Percentiles rank a stretch among this genome's conserved stretches.
Conservation (phyloP, 1,140 invertebrate genomes). For the Drosophila trapezifrons region DNA sequence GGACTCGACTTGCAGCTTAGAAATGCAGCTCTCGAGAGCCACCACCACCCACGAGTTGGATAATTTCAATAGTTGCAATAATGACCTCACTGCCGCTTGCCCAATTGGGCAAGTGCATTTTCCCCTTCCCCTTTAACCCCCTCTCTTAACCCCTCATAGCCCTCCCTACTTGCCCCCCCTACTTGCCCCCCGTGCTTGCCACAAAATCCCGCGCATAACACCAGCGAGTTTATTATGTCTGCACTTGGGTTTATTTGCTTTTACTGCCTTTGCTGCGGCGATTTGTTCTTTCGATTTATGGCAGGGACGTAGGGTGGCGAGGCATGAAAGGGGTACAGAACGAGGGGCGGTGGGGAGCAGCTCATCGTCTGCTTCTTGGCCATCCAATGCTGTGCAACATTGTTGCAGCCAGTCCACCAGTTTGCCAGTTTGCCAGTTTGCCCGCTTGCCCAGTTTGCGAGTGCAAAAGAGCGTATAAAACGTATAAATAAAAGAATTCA, state of each 20-base stretch:
- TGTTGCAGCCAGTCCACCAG: constrained; percentile 58
- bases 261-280: constrained; percentile 80
- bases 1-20: constrained; percentile 23
- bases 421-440: constrained; percentile 36
- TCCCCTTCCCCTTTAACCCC: background rate
- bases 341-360: background rate
- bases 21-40: constrained; percentile 25
- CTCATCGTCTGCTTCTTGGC: constrained; percentile 46
- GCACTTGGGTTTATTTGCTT: constrained; percentile 82
- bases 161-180: background rate
- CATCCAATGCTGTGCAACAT: constrained; percentile 69
- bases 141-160: background rate
- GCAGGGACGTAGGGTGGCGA: constrained; percentile 29
- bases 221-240: constrained; percentile 81
- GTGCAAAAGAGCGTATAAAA: constrained; percentile 79
- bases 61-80: constrained; percentile 80
- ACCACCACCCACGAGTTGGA: constrained; percentile 65
- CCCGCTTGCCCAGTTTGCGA: constrained; percentile 34
- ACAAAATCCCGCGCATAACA: constrained; percentile 65
- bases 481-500: constrained; percentile 83
- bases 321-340: background rate
- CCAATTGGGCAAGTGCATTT: constrained; percentile 62
- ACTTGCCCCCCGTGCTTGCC: background rate
- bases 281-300: constrained; percentile 83
- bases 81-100: constrained; percentile 65